Conservation (phyloP, 92 coral and sea anemone species). For the Scolanthus callimorphus region DNA sequence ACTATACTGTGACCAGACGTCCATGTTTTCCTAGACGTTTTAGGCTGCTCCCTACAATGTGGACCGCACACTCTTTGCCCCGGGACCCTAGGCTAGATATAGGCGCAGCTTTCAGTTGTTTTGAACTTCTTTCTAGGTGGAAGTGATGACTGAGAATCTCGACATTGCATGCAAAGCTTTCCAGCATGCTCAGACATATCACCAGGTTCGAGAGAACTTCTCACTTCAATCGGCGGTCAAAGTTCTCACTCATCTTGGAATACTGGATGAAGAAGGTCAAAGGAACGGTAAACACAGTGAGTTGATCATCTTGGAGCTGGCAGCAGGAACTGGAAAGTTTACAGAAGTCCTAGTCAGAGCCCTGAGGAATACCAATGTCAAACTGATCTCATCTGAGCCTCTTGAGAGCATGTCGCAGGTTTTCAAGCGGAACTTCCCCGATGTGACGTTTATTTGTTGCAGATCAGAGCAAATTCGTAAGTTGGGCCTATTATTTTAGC, state of each 20-base stretch:
- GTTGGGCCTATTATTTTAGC: too few relatives aligned
- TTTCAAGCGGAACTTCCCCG: slow-evolving; percentile 20
- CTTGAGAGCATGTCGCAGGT: slow-evolving; percentile 36
- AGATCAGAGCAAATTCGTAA: slow-evolving; percentile 38
- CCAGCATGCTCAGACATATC: slow-evolving; percentile 20
- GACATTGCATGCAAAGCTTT: slow-evolving; percentile 21
- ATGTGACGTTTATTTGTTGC: slow-evolving; percentile 29
- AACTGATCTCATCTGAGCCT: slow-evolving; percentile 33
- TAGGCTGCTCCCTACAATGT: too few relatives aligned
- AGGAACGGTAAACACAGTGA: not conserved
- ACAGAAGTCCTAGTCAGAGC: slow-evolving; percentile 34
- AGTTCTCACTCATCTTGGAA: slow-evolving; percentile 15
- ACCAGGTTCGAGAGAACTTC: slow-evolving; percentile 11
- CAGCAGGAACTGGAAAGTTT: slow-evolving; percentile 31
- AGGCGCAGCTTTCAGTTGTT: too few relatives aligned
- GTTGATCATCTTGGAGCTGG: slow-evolving; percentile 20
- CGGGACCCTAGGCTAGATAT: too few relatives aligned
- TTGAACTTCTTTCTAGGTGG: too few relatives aligned
- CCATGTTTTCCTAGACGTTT: too few relatives aligned
- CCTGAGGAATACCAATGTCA: slow-evolving; percentile 9
- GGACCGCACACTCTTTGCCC: too few relatives aligned
- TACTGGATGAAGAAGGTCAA: not conserved
- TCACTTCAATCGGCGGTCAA: slow-evolving; percentile 15
- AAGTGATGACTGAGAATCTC: not conserved
- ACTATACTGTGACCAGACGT: too few relatives aligned